Base-by-base conservation (phyloP, 2,888 invertebrate genomes). In the Agrotis clavis region DNA sequence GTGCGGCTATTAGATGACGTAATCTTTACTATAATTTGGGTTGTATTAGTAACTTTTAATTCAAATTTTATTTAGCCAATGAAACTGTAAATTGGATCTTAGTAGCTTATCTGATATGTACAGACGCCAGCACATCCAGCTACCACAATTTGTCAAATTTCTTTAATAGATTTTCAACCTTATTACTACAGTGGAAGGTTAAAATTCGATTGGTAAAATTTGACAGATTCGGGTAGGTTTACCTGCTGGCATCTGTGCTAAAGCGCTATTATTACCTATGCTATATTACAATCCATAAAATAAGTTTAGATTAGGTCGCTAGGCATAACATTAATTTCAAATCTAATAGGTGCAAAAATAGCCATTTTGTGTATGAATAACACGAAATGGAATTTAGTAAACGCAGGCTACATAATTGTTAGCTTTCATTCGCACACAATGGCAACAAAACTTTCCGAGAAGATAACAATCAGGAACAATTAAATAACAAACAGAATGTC, bases 381-480 rank as follows among this genome's bases (percentile, higher is more conserved):
- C 19, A 35, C 57, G 67, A 56, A 67, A 73, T 47, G 6, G 21
- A 77, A 60, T 68, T 60, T 30, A 61, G 30, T 64, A 61, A 73
- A 67, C 47, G 51, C 53, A 21, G 35, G 56, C 63, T 54, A 51
- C 18, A 53, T 64, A 54, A 54, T 68, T 72, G 57, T 77, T 57
- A 41, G 73, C 77, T 81, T 78, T 60, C 66, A 47, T 78, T 64
- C 48, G 19, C 71, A 51, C 53, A 80, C 79, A 82, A 82, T 68
- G 65, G 73, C 60, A 67, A 78, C 68, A 69, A 78, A 67, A 60
- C 60, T 64, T 51, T 79, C 63, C 30, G 54, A 71, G 30, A 54
- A 41, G 72, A 77, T 73, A 63, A 81, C 74, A 77, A 70, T 71
- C 71, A 57, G 50, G 50, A 81, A 82, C 81, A 82, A 82, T 84